Percentiles rank a stretch among this genome's conserved stretches.
Evolutionary conservation across 2,113 vertebrate species (phyloP).

Genomic region (Scatophagus argus): DNA sequence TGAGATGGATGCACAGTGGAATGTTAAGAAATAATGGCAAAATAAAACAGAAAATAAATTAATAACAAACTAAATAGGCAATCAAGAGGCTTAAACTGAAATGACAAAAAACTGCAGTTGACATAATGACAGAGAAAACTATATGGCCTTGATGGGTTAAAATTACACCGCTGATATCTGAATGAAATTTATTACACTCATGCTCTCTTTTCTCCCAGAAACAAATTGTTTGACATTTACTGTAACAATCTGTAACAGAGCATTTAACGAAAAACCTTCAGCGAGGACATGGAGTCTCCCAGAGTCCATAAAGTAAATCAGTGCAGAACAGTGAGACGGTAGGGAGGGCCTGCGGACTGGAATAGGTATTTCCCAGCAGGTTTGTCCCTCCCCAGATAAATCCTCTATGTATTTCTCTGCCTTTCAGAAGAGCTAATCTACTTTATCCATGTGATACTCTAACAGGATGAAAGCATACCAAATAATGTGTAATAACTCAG

Average conservation of each 20-base stretch:
- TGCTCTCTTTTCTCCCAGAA: background rate
- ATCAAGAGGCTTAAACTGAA: no score
- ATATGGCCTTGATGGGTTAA: background rate
- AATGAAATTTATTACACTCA: background rate
- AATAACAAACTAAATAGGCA: no score
- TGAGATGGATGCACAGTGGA: no score
- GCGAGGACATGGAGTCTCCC: conserved; percentile 38
- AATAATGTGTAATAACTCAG: conserved; percentile 28
- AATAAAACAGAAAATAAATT: no score
- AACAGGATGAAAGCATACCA: conserved; percentile 35
- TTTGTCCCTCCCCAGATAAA: conserved; percentile 35
- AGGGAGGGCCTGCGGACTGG: conserved; percentile 19
- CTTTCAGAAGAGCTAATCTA: conserved; percentile 36
- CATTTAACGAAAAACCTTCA: conserved; percentile 56
- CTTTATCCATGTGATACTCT: conserved; percentile 10
- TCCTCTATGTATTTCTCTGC: conserved; percentile 1
- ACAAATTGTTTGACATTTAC: conserved; percentile 33
- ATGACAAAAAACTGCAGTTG: background rate
- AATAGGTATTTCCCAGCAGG: conserved; percentile 60
- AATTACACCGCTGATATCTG: conserved; percentile 12
- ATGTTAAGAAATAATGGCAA: no score
- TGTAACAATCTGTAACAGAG: conserved; percentile 21
- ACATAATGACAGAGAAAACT: background rate
- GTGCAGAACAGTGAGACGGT: conserved; percentile 41
- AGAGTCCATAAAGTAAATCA: conserved; percentile 53